Evolutionary conservation across 2,113 vertebrate genomes (phyloP).

Genomic region (Jaculus jaculus): DNA sequence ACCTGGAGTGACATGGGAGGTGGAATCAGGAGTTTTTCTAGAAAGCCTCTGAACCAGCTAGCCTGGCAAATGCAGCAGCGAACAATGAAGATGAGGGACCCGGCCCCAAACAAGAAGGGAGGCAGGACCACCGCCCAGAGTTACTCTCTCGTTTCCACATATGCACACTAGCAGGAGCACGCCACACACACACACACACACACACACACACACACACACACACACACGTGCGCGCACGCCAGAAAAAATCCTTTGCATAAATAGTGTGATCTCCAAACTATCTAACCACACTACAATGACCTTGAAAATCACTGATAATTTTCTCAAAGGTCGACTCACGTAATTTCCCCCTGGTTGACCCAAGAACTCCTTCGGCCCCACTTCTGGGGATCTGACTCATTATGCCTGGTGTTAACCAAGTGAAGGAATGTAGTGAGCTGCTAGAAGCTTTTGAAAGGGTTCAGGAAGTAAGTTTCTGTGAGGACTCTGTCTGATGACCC

Average conservation of each 20-base stretch:
- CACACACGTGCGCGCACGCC: too few species aligned
- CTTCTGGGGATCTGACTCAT: background rate
- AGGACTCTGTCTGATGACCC: background rate
- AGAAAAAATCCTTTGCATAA: background rate
- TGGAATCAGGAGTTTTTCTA: too few species aligned
- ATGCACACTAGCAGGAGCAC: too few species aligned
- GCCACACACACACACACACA: too few species aligned
- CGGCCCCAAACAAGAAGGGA: too few species aligned
- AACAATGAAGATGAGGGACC: too few species aligned
- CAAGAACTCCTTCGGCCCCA: background rate
- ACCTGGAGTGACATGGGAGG: too few species aligned
- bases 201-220: too few species aligned
- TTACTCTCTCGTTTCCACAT: too few species aligned
- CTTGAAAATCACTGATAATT: background rate
- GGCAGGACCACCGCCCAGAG: too few species aligned
- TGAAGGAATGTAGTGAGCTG: background rate
- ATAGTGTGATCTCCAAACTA: slow-evolving; percentile 16
- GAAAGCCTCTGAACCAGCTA: too few species aligned
- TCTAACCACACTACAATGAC: background rate
- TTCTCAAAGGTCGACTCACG: background rate
- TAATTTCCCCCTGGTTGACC: background rate
- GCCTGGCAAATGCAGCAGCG: too few species aligned
- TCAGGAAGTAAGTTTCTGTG: background rate
- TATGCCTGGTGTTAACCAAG: background rate
- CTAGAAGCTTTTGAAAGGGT: background rate